phyloP scores from a whole-genome alignment of 2,888 invertebrate genomes.

The Tipula unca region DNA sequence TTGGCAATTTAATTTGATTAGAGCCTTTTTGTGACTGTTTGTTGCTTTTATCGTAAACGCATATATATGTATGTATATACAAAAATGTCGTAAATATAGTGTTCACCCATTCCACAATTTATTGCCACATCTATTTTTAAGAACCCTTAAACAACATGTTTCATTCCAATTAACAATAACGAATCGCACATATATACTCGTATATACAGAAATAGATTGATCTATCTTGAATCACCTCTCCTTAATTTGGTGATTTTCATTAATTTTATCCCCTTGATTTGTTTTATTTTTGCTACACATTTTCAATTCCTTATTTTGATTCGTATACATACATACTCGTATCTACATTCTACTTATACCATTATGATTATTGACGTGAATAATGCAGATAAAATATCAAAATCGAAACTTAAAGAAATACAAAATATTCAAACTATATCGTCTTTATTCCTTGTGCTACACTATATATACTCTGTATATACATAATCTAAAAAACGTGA shows the following conservation, averaged over 20 bases:
- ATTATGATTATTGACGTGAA: background rate
- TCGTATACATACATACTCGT: background rate
- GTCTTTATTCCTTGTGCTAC: background rate
- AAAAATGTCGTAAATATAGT: background rate
- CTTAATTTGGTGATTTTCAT: background rate
- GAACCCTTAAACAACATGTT: background rate
- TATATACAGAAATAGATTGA: background rate
- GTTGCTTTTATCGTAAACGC: background rate
- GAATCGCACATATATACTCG: background rate
- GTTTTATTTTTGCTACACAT: background rate
- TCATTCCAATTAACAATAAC: background rate
- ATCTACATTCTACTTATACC: background rate
- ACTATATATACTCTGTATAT: background rate
- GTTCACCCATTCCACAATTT: background rate
- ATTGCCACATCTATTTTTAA: background rate
- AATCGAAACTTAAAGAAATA: background rate
- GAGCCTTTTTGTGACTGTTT: background rate
- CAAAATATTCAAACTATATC: conserved; percentile 14
- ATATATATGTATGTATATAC: background rate
- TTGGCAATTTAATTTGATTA: background rate
- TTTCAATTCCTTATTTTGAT: background rate
- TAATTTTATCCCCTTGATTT: background rate
- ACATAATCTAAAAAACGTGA: background rate
- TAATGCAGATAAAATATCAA: background rate
- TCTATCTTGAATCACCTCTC: background rate